A percentile compares a stretch with the other conserved stretches of the same genome.
Evolutionary conservation across 2,888 invertebrate species (phyloP).

Genomic region (Calameuta pallipes): DNA sequence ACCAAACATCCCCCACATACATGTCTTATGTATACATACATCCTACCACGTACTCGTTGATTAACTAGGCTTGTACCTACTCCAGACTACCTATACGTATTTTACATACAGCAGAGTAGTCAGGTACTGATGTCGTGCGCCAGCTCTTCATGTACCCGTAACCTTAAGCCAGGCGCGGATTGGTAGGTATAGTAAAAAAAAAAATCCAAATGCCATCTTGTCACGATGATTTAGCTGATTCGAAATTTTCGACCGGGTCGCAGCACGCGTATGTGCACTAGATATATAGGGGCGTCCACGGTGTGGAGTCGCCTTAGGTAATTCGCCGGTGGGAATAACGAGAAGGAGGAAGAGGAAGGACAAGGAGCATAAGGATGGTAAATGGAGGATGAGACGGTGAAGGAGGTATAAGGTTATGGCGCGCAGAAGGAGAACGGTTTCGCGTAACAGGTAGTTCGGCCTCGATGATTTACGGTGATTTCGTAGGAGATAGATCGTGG

Average conservation of each 20-base stretch:
- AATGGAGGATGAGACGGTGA: background rate
- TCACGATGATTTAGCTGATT: background rate
- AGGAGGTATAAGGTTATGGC: background rate
- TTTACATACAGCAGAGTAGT: background rate
- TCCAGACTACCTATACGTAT: background rate
- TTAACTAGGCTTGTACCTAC: conserved; percentile 35
- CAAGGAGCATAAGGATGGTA: background rate
- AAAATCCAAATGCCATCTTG: background rate
- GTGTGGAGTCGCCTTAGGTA: background rate
- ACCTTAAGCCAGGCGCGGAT: background rate
- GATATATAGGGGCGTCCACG: background rate
- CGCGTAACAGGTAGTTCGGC: background rate
- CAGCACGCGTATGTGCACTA: background rate
- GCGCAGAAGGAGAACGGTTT: background rate
- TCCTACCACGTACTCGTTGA: conserved; percentile 30
- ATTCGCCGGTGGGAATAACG: background rate
- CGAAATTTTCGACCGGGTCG: background rate
- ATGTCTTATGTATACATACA: background rate
- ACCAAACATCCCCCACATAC: conserved; percentile 29
- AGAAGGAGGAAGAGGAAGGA: background rate
- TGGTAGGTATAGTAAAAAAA: background rate
- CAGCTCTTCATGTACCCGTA: background rate
- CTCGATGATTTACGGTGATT: background rate
- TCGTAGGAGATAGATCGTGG: background rate
- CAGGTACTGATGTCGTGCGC: background rate